Conservation (phyloP, 1,140 invertebrate species). For the Acromyrmex charruanus region DNA sequence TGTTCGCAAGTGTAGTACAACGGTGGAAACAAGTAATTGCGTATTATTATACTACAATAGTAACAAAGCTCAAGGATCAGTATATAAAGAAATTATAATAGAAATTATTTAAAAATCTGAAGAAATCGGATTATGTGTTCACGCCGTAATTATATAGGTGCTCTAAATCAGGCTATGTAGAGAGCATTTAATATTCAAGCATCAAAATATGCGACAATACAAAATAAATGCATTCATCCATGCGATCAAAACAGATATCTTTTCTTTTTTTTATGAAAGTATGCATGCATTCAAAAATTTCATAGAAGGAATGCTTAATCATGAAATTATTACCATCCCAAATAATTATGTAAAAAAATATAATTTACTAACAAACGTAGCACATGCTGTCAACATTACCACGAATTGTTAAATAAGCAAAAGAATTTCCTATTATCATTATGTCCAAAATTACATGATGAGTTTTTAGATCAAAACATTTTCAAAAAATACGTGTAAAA, state of each 20-base stretch:
- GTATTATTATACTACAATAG: conserved; percentile 2
- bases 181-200: neutral
- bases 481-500: neutral
- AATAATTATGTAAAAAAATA: neutral
- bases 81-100: neutral
- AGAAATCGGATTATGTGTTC: neutral
- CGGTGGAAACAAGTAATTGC: neutral
- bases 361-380: neutral
- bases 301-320: neutral
- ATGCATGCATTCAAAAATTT: neutral
- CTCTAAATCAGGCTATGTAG: neutral
- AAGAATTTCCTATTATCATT: neutral
- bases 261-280: neutral
- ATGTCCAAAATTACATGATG: neutral
- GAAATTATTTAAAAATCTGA: neutral
- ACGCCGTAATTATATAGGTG: neutral
- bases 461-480: neutral
- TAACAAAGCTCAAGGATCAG: neutral
- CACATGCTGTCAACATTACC: neutral
- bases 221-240: conserved; percentile 20
- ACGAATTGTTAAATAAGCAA: neutral
- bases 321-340: neutral
- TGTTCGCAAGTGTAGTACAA: neutral
- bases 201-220: neutral
- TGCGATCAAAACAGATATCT: neutral